Percentiles rank a stretch among this genome's conserved stretches.
Evolutionary conservation across 2,113 vertebrate species (phyloP).

Genomic region (Megaptera novaeangliae): DNA sequence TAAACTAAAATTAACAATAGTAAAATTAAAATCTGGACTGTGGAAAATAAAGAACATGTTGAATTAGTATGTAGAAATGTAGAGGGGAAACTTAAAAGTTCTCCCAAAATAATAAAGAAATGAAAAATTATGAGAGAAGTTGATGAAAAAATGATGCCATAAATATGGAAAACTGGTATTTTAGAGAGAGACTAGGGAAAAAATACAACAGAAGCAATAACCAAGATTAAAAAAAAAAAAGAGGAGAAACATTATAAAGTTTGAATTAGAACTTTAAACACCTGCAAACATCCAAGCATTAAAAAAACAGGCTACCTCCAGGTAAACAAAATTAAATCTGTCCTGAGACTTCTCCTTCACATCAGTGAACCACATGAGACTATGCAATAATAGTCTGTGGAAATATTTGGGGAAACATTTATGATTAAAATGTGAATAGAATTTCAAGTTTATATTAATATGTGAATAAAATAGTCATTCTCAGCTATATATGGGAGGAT

Average conservation of each 20-base stretch:
- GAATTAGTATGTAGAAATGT: background rate
- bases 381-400: background rate
- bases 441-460: constrained; percentile 6
- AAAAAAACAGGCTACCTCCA: background rate
- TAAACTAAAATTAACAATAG: background rate
- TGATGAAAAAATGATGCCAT: background rate
- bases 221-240: background rate
- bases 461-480: background rate
- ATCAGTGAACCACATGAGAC: background rate
- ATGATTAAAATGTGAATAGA: constrained; percentile 3
- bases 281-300: background rate
- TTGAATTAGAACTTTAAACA: constrained; percentile 23
- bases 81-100: background rate
- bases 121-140: background rate
- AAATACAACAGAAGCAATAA: background rate
- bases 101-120: background rate
- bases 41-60: background rate
- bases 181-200: background rate
- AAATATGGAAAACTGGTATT: background rate
- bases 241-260: background rate
- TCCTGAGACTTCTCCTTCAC: background rate
- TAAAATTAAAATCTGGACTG: background rate
- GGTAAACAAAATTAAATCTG: background rate
- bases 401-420: background rate
- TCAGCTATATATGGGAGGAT: background rate